A percentile compares a stretch with the other conserved stretches of the same genome.
Conservation (phyloP, 23 tunicate genomes). For the Styela clava region DNA sequence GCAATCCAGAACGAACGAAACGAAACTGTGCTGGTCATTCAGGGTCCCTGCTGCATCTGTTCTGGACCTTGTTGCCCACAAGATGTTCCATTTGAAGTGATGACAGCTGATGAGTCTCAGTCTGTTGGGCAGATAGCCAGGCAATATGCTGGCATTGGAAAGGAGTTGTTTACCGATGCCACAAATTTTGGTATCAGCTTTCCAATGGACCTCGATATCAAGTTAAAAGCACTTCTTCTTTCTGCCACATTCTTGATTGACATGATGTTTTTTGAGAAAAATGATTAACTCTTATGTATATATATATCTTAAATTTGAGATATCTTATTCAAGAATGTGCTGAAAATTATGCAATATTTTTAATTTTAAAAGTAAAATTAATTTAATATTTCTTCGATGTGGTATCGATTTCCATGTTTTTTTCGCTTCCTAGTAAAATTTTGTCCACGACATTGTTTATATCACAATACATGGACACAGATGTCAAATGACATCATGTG, state of each 20-base stretch:
- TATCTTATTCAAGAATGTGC: too few species aligned
- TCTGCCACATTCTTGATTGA: conserved; percentile 83
- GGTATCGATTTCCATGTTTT: too few species aligned
- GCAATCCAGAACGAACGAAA: conserved; percentile 45
- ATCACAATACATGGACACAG: too few species aligned
- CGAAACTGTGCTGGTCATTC: conserved; percentile 52
- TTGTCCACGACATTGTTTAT: too few species aligned
- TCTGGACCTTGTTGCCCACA: conserved; percentile 87
- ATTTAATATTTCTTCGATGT: too few species aligned
- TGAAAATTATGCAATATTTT: too few species aligned
- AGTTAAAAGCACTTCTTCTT: conserved; percentile 66
- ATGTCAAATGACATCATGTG: too few species aligned
- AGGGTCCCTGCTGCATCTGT: conserved; percentile 90
- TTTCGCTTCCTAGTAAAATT: too few species aligned
- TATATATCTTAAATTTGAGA: too few species aligned
- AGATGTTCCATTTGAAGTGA: conserved; percentile 78
- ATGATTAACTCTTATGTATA: too few species aligned
- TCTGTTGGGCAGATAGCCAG: conserved; percentile 66
- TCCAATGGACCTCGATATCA: conserved; percentile 82
- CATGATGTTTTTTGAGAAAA: conserved; percentile 16
- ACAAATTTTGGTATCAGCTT: conserved; percentile 60
- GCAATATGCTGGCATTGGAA: conserved; percentile 62
- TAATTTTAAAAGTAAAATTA: too few species aligned
- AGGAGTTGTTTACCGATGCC: conserved; percentile 80
- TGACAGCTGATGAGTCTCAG: conserved; percentile 8